Conservation (phyloP, 1,140 invertebrate genomes). For the Muscidifurax raptorellus region DNA sequence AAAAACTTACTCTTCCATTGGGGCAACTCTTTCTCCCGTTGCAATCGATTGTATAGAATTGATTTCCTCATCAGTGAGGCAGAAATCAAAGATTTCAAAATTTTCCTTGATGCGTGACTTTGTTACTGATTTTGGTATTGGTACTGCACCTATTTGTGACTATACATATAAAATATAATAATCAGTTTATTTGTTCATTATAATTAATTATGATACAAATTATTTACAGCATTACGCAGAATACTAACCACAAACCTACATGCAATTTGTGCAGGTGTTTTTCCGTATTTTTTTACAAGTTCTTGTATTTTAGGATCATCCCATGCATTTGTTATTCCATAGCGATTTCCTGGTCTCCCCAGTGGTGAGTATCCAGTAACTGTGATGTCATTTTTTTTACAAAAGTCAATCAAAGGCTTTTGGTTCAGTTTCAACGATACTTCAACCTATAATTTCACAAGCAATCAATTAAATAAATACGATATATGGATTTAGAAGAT, state of each 20-base stretch:
- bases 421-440: slow-evolving; percentile 83
- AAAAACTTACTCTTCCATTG: slow-evolving; percentile 56
- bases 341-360: slow-evolving; percentile 74
- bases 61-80: slow-evolving; percentile 80
- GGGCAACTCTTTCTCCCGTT: slow-evolving; percentile 60
- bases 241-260: slow-evolving; percentile 80
- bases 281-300: slow-evolving; percentile 80
- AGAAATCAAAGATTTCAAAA: slow-evolving; percentile 85
- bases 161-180: slow-evolving; percentile 39
- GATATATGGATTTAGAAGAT: neutral
- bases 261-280: slow-evolving; percentile 82
- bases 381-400: slow-evolving; percentile 79
- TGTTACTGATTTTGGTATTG: slow-evolving; percentile 87
- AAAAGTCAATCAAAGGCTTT: slow-evolving; percentile 81
- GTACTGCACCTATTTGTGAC: slow-evolving; percentile 61
- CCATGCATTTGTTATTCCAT: slow-evolving; percentile 62
- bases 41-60: slow-evolving; percentile 55
- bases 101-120: slow-evolving; percentile 83
- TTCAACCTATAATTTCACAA: slow-evolving; percentile 67
- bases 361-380: slow-evolving; percentile 90
- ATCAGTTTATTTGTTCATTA: slow-evolving; percentile 63
- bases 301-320: slow-evolving; percentile 77
- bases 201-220: neutral
- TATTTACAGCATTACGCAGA: neutral
- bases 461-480: neutral